Evolutionary conservation across 2,113 vertebrate species (phyloP), one percentile per base, ranked within the genome.

Genomic region (Semicossyphus pulcher): DNA sequence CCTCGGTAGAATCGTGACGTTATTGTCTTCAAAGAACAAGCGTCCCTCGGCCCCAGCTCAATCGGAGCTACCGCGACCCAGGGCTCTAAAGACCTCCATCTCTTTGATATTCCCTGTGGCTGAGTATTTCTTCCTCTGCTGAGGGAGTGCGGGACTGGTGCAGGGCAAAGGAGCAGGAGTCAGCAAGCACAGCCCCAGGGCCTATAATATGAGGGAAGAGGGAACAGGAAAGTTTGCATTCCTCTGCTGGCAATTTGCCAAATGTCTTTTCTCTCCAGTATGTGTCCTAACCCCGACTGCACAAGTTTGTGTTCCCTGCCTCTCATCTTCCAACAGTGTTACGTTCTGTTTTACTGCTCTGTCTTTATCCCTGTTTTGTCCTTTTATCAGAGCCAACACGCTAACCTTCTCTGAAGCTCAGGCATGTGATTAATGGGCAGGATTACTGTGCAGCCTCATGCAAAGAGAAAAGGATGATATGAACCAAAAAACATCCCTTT

Each of bases 191-290:
- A 52, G 52, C 85, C 80, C 18, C 70, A 51, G 87, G 81, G 59
- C 45, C 16, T 60, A 51, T 78, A 86, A 84, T 82, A 87, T 15
- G 12, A 81, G 49, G 23, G 44, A 39, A 63, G 61, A 56, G 59
- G 49, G 44, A 63, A 72, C 77, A 76, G 64, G 84, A 81, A 74
- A 59, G 83, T 80, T 84, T 81, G 53, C 86, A 89, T 92, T 93
- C 88, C 72, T 69, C 18, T 52, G 44, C 20, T 36, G 77, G 63
- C 66, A 25, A 39, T 20, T 32, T 67, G 28, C 74, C 73, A 10
- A 39, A 67, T 1, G 29, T n/a, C 25, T 39, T 58, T 57, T 53
- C 52, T 51, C 45, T 57, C 21, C 5, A 47, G 29, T 20, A 10
- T 23, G 15, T 56, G 6, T 59, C n/a, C 23, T 15, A 37, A 0